Evolutionary conservation across 2,113 vertebrate genomes (phyloP).

Genomic region (Talpa occidentalis): DNA sequence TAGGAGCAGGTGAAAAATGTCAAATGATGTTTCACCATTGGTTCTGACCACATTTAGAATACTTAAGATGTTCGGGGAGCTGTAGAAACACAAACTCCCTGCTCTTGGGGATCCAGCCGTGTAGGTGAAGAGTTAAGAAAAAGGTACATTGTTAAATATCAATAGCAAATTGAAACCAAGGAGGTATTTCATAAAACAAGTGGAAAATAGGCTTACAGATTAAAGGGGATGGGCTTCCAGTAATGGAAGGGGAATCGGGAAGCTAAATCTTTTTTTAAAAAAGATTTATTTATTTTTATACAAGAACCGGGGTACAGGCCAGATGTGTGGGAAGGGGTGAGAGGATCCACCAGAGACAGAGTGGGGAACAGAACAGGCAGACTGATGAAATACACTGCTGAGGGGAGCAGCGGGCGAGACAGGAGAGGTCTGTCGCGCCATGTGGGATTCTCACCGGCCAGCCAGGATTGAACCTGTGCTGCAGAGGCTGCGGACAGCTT

Average conservation of each 20-base stretch:
- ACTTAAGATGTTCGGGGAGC: background rate
- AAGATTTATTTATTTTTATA: no score
- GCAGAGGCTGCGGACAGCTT: no score
- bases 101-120: background rate
- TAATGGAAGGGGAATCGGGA: background rate
- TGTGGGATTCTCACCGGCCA: no score
- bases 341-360: no score
- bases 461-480: no score
- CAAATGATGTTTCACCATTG: background rate
- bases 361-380: no score
- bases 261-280: background rate
- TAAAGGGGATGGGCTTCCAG: background rate
- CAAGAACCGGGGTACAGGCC: no score
- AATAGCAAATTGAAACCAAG: background rate
- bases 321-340: no score
- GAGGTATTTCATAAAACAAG: background rate
- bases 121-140: background rate
- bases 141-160: background rate
- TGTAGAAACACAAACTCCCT: background rate
- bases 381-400: no score
- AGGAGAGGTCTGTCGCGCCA: no score
- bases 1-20: background rate
- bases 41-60: background rate
- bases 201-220: background rate
- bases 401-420: no score